phyloP scores from a whole-genome alignment of 2,113 vertebrate species.

The Mustela lutreola region DNA sequence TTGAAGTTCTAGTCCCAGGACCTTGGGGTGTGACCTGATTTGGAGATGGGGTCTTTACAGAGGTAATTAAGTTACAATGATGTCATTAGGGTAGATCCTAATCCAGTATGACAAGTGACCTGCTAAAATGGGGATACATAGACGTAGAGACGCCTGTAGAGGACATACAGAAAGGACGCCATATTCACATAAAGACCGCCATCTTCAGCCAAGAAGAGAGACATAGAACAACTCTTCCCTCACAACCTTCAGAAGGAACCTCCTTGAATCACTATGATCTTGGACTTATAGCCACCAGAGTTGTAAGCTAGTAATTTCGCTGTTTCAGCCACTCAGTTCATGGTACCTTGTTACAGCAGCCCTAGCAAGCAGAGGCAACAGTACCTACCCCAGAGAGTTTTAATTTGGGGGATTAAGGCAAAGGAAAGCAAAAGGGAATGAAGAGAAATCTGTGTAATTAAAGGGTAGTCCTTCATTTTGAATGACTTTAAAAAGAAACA shows the following conservation, averaged over 20 bases:
- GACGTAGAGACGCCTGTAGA: accelerated
- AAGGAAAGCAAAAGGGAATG: background rate
- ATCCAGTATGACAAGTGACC: background rate
- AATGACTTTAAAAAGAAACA: background rate
- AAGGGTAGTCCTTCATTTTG: background rate
- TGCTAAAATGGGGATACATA: background rate
- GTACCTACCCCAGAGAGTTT: background rate
- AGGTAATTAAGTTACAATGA: background rate
- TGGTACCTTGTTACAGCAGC: background rate
- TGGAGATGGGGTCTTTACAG: background rate
- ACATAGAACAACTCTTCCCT: background rate
- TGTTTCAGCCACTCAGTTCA: background rate
- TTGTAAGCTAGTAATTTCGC: background rate
- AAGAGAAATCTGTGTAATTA: background rate
- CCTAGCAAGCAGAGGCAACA: background rate
- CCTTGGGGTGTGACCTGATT: background rate
- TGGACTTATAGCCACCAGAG: background rate
- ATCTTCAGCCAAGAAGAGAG: background rate
- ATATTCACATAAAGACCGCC: accelerated
- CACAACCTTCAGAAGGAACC: background rate
- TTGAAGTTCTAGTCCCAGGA: background rate
- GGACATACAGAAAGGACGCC: background rate
- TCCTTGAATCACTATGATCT: background rate
- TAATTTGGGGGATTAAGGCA: background rate
- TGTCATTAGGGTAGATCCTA: background rate